Percentiles rank a stretch among this genome's conserved stretches.
phyloP scores from a whole-genome alignment of 2,113 vertebrate species.

The Hystrix cristata region DNA sequence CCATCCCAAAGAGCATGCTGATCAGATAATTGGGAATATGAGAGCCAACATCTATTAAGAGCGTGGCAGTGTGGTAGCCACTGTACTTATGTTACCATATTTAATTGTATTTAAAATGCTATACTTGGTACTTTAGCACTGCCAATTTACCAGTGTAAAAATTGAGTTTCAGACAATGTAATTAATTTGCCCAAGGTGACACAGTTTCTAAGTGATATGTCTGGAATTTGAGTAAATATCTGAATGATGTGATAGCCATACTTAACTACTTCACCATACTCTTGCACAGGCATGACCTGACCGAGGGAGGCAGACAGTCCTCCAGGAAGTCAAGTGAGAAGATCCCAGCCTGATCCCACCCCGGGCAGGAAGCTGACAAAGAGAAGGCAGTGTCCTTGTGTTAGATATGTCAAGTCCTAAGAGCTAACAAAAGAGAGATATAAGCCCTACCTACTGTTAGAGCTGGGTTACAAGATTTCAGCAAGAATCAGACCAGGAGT shows the following conservation, averaged over 20 bases:
- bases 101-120: constrained; percentile 55
- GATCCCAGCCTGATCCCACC: not conserved
- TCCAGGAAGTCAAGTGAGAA: not conserved
- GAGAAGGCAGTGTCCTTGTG: not conserved
- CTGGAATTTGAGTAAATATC: not conserved
- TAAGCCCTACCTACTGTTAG: not conserved
- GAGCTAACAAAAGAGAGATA: not conserved
- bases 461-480: not conserved
- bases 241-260: not conserved
- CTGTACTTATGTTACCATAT: not conserved
- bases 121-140: not conserved
- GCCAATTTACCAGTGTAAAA: constrained; percentile 40
- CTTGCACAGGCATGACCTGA: not conserved
- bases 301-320: not conserved
- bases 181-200: not conserved
- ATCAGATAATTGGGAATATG: not conserved
- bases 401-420: not conserved
- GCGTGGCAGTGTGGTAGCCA: not conserved
- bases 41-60: not conserved
- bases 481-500: not conserved
- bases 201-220: not conserved
- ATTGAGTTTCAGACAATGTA: not conserved
- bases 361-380: not conserved
- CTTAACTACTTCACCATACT: not conserved
- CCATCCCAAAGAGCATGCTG: not conserved